Evolutionary conservation across 2,797 vertebrate species (phyloP).

Genomic region (Lagorchestes hirsutus): DNA sequence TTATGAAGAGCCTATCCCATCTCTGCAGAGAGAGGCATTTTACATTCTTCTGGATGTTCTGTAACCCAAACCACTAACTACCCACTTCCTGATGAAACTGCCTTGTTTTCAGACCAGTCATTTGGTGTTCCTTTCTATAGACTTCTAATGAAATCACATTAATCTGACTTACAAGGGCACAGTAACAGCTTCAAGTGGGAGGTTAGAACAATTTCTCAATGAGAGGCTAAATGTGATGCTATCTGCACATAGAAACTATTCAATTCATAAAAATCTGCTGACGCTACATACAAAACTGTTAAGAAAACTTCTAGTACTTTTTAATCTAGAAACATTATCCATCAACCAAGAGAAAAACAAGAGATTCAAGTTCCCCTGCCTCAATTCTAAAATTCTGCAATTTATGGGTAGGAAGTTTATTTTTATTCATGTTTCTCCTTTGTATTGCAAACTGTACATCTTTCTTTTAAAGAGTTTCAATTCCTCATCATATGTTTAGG

Average conservation of each 20-base stretch:
- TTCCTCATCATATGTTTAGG: neutral
- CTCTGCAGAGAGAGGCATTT: constrained; percentile 27
- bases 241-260: neutral
- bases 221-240: neutral
- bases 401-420: neutral
- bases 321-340: neutral
- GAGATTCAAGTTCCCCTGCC: neutral
- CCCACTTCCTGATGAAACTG: constrained; percentile 1
- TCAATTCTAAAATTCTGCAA: neutral
- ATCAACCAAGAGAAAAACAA: neutral
- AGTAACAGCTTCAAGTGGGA: neutral
- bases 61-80: constrained; percentile 33
- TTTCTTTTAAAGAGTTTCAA: neutral
- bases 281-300: neutral
- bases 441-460: neutral
- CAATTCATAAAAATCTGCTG: neutral
- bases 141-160: constrained; percentile 33
- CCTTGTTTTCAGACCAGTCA: neutral
- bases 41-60: constrained; percentile 23
- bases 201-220: neutral
- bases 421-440: neutral
- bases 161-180: constrained; percentile 33
- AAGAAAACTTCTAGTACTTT: neutral
- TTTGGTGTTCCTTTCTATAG: constrained; percentile 18
- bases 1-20: constrained; percentile 8